Evolutionary conservation across 2,888 invertebrate genomes (phyloP), one percentile per base, ranked within the genome.

Genomic region (Elegia similella): DNA sequence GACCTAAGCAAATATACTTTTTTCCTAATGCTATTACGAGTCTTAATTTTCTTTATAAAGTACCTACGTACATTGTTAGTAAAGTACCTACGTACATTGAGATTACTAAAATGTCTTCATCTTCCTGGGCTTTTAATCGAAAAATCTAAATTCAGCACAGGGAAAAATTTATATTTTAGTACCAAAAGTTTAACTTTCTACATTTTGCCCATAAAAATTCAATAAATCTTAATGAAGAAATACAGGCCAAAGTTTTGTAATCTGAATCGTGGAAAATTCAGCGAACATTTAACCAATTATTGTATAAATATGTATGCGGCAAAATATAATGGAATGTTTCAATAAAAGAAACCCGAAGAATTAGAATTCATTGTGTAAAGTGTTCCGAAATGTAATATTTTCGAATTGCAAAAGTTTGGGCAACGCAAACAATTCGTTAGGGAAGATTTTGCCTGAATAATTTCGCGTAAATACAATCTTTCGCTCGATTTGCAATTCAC

Each of bases 391-490:
- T 69, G 73, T 66, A 67, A 73, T 75, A 76, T 80, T 82, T 79
- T 69, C 65, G 70, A 76, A 80, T 81, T 75, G 75, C 72, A 71
- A 76, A 81, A 86, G 80, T 82, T 86, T 75, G 75, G 68, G 71
- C 75, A 72, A 76, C 80, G 81, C 78, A 87, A 87, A 87, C 84
- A 86, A 81, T 84, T 88, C 88, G 87, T 88, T 88, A 88, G 82
- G 79, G 73, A 78, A 82, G 76, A 80, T 80, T 50, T 84, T 80
- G 76, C 75, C 73, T 80, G 83, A 86, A 84, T 86, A 84, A 85
- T 84, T 84, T 76, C 72, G 62, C 72, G 79, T 83, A 86, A 86
- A 86, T 81, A 85, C 76, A 84, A 85, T 84, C 78, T 84, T 82
- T 76, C 72, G 75, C 75, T 76, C 73, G 72, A 87, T 87, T 87